These are phyloP conservation scores for Elephas maximus DNA, from an alignment of 2,113 vertebrate genomes.

Conservation along the genomic window DNA sequence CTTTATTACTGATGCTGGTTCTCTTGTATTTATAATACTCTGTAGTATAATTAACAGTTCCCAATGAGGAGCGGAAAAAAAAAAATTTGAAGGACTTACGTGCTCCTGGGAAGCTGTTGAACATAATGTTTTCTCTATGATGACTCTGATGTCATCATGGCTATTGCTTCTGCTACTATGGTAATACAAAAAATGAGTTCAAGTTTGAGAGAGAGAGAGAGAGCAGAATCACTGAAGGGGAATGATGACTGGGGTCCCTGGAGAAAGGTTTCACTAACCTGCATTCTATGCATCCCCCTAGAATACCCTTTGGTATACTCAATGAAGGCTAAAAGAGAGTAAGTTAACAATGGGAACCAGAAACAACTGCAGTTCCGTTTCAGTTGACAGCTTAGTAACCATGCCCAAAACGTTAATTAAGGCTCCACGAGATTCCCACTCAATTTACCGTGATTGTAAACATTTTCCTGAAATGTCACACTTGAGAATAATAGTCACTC, in stretches of 20 bases:
- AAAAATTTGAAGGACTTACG: background rate
- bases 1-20: background rate
- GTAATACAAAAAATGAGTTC: background rate
- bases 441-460: background rate
- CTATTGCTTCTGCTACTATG: background rate
- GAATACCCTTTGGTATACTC: background rate
- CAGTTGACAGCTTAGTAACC: background rate
- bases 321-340: background rate
- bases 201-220: background rate
- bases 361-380: background rate
- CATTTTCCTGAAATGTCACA: slow-evolving; percentile 3
- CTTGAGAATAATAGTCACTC: background rate
- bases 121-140: background rate
- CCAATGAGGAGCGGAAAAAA: background rate
- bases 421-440: background rate
- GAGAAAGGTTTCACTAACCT: background rate
- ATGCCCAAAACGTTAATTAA: background rate
- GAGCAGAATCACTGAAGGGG: background rate
- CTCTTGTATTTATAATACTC: background rate
- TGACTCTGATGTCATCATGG: background rate
- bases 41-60: background rate
- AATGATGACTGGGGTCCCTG: background rate
- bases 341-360: background rate
- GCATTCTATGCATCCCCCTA: background rate
- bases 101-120: background rate